phyloP scores from a whole-genome alignment of 2,113 vertebrate species.

The Hiodon alosoides region DNA sequence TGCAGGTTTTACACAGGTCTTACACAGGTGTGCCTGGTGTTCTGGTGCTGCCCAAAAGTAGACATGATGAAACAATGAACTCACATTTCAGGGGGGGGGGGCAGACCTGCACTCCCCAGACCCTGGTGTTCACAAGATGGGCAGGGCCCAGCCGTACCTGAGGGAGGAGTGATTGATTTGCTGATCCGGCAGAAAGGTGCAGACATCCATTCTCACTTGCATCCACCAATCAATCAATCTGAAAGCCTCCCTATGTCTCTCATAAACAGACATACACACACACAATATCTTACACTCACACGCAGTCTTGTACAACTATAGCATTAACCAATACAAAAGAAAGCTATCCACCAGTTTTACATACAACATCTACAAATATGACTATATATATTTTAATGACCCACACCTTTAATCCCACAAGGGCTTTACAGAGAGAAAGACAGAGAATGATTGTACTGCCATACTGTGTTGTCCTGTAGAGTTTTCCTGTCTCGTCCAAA shows the following conservation, averaged over 20 bases:
- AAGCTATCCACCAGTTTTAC: not conserved
- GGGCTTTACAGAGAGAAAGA: no score
- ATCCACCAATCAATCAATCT: conserved; percentile 41
- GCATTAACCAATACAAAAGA: not conserved
- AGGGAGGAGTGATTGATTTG: conserved; percentile 9
- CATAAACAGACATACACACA: not conserved
- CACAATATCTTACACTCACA: not conserved
- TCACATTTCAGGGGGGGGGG: no score
- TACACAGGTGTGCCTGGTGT: no score
- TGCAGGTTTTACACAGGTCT: no score
- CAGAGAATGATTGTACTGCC: no score
- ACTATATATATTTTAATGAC: no score
- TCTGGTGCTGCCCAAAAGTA: no score
- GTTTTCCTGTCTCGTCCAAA: no score
- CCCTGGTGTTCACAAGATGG: not conserved
- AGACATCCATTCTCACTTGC: conserved; percentile 33
- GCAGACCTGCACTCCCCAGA: not conserved
- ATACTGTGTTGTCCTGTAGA: no score
- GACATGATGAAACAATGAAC: no score
- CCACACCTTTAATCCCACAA: no score
- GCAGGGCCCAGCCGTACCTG: not conserved
- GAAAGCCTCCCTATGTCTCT: conserved; percentile 19
- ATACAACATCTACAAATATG: no score
- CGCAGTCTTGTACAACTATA: not conserved
- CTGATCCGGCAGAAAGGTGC: conserved; percentile 5